Base-by-base conservation (phyloP, 1,140 invertebrate genomes). In the Wiebesia pumilae region DNA sequence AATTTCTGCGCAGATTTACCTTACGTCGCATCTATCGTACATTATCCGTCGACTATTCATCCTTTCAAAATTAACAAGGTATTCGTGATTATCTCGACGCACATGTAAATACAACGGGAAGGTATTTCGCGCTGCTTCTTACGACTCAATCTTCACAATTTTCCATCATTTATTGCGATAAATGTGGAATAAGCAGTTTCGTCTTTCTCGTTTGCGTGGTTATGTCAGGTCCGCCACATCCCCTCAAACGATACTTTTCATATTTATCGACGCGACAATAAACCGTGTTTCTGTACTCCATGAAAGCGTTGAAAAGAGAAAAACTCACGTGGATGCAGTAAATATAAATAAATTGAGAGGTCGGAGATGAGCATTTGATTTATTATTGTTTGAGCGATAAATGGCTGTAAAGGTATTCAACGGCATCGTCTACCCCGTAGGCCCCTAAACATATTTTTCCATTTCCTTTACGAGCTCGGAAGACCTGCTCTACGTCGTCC, bases 281-380 rank as follows among this genome's bases (percentile, higher is more conserved):
- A 78, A 51, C 30, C n/a, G 40, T 33, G 75, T 33, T 58, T n/a
- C 43, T 14, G 65, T 2, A 67, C 21, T 19, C 43, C 9, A n/a
- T 71, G 81, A 82, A 83, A 75, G 69, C 54, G 81, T n/a, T 21
- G 82, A 75, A 65, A 40, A n/a, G 51, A 54, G 73, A 78, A 78
- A 78, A 78, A 78, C 69, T 58, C 33, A 80, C 58, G 58, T 43
- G 62, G 43, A 69, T n/a, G 38, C 67, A 33, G 85, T 83, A 86
- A 86, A 83, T 86, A 83, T 83, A 86, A 86, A 83, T 86, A 86
- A 86, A 86, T 86, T 78, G 85, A 86, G 85, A 62, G 85, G 2
- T 83, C 73, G 54, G 27, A 24, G 24, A 81, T 51, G 62, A 73
- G 78, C 79, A n/a, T n/a, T 82, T 86, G 85, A 86, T 86, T 86